These are phyloP conservation scores for Tonatia bakeri DNA, from an alignment of 2,113 vertebrate species.

Conservation along the genomic window DNA sequence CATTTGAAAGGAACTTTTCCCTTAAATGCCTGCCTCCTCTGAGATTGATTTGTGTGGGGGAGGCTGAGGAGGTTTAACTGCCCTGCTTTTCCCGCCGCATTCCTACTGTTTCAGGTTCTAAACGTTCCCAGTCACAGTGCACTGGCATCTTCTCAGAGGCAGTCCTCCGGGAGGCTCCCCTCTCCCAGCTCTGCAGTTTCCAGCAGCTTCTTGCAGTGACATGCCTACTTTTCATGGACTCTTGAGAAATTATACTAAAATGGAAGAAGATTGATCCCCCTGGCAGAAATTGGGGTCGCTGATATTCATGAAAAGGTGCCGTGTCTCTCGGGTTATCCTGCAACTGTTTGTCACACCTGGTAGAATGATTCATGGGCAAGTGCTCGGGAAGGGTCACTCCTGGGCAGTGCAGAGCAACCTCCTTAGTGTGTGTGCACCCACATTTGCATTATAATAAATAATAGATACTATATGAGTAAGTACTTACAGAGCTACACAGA, in stretches of 20 bases:
- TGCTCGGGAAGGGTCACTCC: not conserved
- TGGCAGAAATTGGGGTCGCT: constrained; percentile 42
- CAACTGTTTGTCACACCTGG: not conserved
- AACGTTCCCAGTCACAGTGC: not conserved
- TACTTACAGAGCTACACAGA: not conserved
- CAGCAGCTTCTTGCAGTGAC: not conserved
- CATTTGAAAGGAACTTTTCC: constrained; percentile 14
- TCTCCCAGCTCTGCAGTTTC: not conserved
- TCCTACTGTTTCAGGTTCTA: not conserved
- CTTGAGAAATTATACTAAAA: constrained; percentile 19
- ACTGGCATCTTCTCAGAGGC: not conserved
- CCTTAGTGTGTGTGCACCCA: not conserved
- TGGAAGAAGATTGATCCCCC: constrained; percentile 37
- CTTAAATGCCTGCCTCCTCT: constrained; percentile 42
- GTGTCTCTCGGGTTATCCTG: not conserved
- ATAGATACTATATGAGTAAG: not conserved
- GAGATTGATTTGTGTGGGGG: constrained; percentile 53
- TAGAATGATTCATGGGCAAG: not conserved
- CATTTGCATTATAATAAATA: not conserved
- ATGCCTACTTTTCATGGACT: not conserved
- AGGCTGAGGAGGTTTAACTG: not conserved
- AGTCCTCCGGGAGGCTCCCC: not conserved
- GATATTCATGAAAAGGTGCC: not conserved
- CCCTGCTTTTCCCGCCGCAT: not conserved
- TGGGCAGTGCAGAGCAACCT: not conserved